These are phyloP conservation scores for Agonopterix subpropinquella DNA, from an alignment of 2,888 invertebrate species.

Conservation along the genomic window DNA sequence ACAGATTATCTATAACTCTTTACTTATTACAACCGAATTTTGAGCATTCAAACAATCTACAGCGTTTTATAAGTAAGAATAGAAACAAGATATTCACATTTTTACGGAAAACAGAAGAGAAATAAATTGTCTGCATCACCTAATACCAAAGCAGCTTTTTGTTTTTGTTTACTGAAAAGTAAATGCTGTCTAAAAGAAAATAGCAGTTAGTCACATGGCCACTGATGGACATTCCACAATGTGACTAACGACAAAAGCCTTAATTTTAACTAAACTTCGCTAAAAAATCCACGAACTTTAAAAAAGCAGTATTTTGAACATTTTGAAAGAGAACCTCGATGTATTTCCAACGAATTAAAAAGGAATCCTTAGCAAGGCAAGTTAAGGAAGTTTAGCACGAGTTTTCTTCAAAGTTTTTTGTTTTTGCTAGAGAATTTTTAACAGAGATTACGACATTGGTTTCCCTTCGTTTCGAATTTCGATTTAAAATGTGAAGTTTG, in stretches of 20 bases:
- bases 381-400: not conserved
- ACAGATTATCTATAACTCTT: too few species aligned
- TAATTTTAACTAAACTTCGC: conserved; percentile 4
- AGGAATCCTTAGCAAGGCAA: not conserved
- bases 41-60: too few species aligned
- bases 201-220: conserved; percentile 1
- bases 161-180: too few species aligned
- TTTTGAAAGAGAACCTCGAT: conserved; percentile 1
- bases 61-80: too few species aligned
- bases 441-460: not conserved
- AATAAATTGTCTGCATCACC: too few species aligned
- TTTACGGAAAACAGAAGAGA: too few species aligned
- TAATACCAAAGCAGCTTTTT: too few species aligned
- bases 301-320: conserved; percentile 2
- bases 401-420: conserved; percentile 1
- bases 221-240: not conserved
- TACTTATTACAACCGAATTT: too few species aligned
- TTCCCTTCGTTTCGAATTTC: not conserved
- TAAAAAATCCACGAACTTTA: not conserved
- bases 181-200: too few species aligned
- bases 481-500: conserved; percentile 1
- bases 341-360: conserved; percentile 4
- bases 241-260: not conserved
- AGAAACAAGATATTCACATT: too few species aligned
- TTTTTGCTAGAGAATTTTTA: not conserved